These are phyloP conservation scores for Tor tambroides DNA, from an alignment of 2,113 vertebrate species.

Conservation along the genomic window DNA sequence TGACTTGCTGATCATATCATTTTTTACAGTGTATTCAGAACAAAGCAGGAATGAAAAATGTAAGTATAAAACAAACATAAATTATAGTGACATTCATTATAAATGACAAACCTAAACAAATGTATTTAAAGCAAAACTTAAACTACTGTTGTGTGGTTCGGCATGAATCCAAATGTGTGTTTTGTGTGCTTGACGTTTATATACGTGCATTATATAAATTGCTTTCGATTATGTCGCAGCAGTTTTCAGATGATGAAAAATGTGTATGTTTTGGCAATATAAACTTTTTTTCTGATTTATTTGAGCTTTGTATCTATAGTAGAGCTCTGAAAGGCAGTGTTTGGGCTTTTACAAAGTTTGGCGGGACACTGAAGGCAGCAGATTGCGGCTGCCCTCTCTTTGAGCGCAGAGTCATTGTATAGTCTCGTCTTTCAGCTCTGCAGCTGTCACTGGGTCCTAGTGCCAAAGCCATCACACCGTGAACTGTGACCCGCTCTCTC, in stretches of 20 bases:
- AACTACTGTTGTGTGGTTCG: neutral
- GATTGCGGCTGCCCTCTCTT: constrained; percentile 53
- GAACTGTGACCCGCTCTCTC: constrained; percentile 62
- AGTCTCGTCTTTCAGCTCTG: constrained; percentile 59
- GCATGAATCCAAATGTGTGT: neutral
- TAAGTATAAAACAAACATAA: neutral
- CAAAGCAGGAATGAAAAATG: neutral
- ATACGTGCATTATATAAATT: neutral
- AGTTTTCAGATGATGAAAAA: neutral
- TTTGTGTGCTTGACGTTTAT: neutral
- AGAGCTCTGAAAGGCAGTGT: constrained; percentile 38
- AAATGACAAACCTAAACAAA: neutral
- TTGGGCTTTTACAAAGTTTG: constrained; percentile 56
- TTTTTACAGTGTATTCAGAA: too few species aligned
- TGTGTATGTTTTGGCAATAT: neutral
- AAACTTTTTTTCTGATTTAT: neutral
- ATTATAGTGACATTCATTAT: neutral
- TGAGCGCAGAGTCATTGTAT: constrained; percentile 50
- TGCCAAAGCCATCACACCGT: constrained; percentile 61
- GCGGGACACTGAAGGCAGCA: constrained; percentile 51
- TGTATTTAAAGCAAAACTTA: neutral
- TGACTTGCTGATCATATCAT: too few species aligned
- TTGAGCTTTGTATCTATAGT: constrained; percentile 39
- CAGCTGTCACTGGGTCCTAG: constrained; percentile 65
- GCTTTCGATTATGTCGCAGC: neutral